A percentile compares a stretch with the other conserved stretches of the same genome.
Evolutionary conservation across 1,140 invertebrate genomes (phyloP).

Genomic region (Trichonephila clavata): DNA sequence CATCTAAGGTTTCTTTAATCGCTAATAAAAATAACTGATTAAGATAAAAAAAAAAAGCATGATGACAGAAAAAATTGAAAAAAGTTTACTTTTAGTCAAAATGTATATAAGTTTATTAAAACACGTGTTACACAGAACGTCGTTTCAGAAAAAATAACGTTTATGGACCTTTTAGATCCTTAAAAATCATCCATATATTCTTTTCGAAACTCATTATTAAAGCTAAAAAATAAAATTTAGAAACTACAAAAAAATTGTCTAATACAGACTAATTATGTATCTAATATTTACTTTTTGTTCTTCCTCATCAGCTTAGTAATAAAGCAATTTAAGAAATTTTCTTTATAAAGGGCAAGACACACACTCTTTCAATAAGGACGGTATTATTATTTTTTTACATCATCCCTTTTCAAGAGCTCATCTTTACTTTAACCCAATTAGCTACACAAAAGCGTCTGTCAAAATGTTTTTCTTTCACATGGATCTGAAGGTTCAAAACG

Average conservation of each 20-base stretch:
- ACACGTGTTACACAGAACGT: background rate
- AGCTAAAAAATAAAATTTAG: background rate
- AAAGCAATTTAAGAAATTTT: conserved; percentile 3
- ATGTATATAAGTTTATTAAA: background rate
- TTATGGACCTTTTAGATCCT: background rate
- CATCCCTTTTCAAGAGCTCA: background rate
- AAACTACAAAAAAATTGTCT: background rate
- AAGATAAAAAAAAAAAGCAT: too few species aligned
- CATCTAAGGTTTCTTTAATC: too few species aligned
- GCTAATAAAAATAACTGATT: too few species aligned
- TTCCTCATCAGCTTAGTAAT: background rate
- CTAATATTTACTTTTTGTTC: conserved; percentile 4
- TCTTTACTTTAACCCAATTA: conserved; percentile 52
- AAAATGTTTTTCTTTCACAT: conserved; percentile 43
- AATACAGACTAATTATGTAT: background rate
- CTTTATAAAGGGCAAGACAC: background rate
- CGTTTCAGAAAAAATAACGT: background rate
- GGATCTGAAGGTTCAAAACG: background rate
- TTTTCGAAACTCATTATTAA: background rate
- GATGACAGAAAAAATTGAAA: too few species aligned
- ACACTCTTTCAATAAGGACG: background rate
- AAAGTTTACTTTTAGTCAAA: too few species aligned
- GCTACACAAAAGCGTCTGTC: conserved; percentile 61
- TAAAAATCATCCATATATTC: background rate
- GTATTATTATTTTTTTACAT: background rate